Base-by-base conservation (phyloP, 2,797 vertebrate genomes). In the Scolopax rusticola region DNA sequence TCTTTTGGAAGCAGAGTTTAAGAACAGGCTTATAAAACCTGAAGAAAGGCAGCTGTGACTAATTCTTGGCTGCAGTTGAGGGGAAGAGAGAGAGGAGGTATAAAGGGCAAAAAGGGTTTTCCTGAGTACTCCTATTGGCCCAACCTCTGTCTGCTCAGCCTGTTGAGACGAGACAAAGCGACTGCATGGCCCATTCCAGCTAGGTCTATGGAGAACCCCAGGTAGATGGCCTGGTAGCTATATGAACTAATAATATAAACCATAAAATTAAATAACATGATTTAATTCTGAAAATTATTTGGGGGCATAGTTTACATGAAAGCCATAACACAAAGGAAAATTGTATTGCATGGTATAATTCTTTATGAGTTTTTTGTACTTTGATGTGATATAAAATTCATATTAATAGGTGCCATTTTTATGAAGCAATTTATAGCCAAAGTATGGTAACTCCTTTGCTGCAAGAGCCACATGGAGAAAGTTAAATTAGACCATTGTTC, bases 341-440 rank as follows among this genome's bases (percentile, higher is more conserved):
- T 80, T 96, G 67, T 93, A 77, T 60, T 86, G 50, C 54, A 33
- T 57, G 25, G 63, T 86, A 61, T 92, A 88, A 87, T 80, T 77
- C 16, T 84, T 94, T 75, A 79, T 77, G 74, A 60, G 21, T 8
- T 89, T 93, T 94, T 95, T 90, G 60, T 90, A 78, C 45, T 93
- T 93, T 97, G 95, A 80, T 95, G 77, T 68, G 40, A 65, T 87
- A 90, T 94, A 95, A 94, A 94, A 87, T 75, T 94, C 38, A 23
- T 92, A 84, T 95, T 93, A 90, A 93, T 93, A 93, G 77, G 86
- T 96, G 90, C 41, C 7, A 96, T 87, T 95, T 95, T 95, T 90
- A 94, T 94, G 77, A 83, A 91, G 51, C 91, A 88, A 90, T 92
- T 95, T 94, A 92, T 87, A 90, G 71, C 15, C 12, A 75, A 89